These are phyloP conservation scores for Camponotus fellah DNA, from an alignment of 2,888 invertebrate genomes.

Conservation along the genomic window DNA sequence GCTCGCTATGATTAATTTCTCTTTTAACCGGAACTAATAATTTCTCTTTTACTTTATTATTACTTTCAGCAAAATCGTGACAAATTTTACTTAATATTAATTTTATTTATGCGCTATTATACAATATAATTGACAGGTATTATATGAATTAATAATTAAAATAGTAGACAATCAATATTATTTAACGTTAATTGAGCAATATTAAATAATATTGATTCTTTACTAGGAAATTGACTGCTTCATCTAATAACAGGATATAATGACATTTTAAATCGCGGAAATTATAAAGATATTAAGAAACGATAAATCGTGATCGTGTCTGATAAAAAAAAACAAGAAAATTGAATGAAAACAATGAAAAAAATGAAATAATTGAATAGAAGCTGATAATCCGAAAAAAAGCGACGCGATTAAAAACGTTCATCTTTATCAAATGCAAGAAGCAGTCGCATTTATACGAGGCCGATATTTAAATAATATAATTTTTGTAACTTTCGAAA, in stretches of 20 bases:
- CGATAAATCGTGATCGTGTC: not conserved
- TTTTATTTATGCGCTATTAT: not conserved
- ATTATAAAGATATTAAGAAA: conserved; percentile 3
- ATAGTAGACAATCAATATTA: not conserved
- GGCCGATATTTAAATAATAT: not conserved
- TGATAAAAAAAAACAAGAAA: not conserved
- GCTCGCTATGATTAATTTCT: conserved; percentile 42
- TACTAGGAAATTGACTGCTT: conserved; percentile 6
- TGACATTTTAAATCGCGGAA: not conserved
- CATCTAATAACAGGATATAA: not conserved
- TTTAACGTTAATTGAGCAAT: not conserved
- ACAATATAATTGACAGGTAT: too few relatives aligned
- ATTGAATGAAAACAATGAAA: not conserved
- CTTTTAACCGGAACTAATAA: not conserved
- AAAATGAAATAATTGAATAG: not conserved
- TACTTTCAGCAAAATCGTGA: not conserved
- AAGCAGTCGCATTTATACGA: not conserved
- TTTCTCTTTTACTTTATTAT: conserved; percentile 21
- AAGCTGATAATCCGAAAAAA: not conserved
- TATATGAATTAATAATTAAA: not conserved
- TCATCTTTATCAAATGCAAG: not conserved
- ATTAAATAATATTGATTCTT: not conserved
- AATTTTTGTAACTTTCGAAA: not conserved
- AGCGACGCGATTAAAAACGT: not conserved
- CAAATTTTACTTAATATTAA: not conserved